phyloP scores from a whole-genome alignment of 1,140 invertebrate species.

The Zeugodacus cucurbitae region DNA sequence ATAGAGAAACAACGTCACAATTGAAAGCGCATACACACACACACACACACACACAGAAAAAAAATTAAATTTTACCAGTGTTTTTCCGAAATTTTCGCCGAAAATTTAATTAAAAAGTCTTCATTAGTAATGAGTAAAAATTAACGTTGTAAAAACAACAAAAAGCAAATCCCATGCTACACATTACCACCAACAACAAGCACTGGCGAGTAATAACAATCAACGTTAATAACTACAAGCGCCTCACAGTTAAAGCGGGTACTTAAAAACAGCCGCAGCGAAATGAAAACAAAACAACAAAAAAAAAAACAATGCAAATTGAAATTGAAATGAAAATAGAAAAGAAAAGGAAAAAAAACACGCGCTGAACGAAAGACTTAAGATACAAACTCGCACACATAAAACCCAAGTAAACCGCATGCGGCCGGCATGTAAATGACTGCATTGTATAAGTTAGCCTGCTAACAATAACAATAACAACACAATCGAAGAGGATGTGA shows the following conservation, averaged over 20 bases:
- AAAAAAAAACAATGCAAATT: neutral
- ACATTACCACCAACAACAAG: neutral
- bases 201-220: neutral
- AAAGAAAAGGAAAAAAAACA: neutral
- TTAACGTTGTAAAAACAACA: neutral
- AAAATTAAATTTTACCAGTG: neutral
- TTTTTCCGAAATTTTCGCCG: neutral
- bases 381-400: neutral
- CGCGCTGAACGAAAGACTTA: neutral
- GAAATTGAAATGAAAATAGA: neutral
- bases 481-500: neutral
- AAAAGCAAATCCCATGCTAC: neutral
- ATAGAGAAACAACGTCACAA: neutral
- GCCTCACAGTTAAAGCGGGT: neutral
- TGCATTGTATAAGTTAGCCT: neutral
- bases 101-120: conserved; percentile 19
- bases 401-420: neutral
- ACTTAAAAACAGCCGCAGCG: neutral
- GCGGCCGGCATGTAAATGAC: conserved; percentile 14
- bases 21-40: no score
- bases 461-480: neutral
- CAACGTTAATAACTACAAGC: neutral
- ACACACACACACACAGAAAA: no score
- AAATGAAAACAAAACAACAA: neutral
- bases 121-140: neutral